phyloP scores from a whole-genome alignment of 2,797 vertebrate genomes.

The Pteronotus mesoamericanus region DNA sequence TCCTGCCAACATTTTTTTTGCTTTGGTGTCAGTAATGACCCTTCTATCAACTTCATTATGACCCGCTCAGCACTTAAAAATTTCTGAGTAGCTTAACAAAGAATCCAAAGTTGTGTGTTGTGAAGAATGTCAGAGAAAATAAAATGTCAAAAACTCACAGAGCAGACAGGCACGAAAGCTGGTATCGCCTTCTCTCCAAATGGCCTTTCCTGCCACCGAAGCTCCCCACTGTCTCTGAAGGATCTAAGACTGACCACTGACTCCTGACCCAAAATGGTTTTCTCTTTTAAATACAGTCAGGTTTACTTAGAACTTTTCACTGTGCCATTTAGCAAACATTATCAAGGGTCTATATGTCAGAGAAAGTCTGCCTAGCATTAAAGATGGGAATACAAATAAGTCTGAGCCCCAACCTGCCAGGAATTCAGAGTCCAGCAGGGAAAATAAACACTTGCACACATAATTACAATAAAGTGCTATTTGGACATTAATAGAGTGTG shows the following conservation, averaged over 20 bases:
- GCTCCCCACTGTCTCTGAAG: not conserved
- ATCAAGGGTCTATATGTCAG: not conserved
- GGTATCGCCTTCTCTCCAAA: not conserved
- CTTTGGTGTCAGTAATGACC: not conserved
- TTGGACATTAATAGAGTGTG: not conserved
- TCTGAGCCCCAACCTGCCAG: not conserved
- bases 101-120: not conserved
- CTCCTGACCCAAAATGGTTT: not conserved
- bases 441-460: not conserved
- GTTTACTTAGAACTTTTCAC: not conserved
- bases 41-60: not conserved
- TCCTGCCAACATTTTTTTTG: not conserved
- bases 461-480: not conserved
- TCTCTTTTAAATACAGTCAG: not conserved
- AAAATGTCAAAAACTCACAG: not conserved
- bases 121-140: not conserved
- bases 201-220: not conserved
- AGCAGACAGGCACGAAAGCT: not conserved
- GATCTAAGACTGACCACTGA: not conserved
- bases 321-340: not conserved
- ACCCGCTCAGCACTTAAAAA: not conserved
- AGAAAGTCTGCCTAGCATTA: not conserved
- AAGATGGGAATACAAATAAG: not conserved
- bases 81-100: not conserved
- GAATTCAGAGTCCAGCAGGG: not conserved